Base-by-base conservation (phyloP, 1,140 invertebrate species). In the Ostrea denselamellosa region DNA sequence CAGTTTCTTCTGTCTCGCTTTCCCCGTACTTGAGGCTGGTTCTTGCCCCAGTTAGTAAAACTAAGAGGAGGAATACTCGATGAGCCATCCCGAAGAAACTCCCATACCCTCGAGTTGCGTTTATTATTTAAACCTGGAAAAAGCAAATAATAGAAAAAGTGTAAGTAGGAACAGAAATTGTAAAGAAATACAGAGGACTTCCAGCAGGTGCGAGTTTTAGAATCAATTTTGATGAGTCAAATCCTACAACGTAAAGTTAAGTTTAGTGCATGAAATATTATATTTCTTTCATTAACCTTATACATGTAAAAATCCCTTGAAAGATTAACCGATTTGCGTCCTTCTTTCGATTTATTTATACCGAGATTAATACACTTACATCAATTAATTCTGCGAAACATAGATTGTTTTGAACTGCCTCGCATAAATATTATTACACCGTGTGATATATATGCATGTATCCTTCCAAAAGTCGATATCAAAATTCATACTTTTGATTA, bases 61-160 rank as follows among this genome's bases (percentile, higher is more conserved):
- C 82, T 85, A 0, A 92, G 86, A 5, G 62, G 56, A 14, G 17
- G 87, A 34, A 34, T 56, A 88, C 14, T 65, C n/a, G 12, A 77
- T 5, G 68, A 58, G 52, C 51, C 92, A 8, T 91, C 91, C 88
- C 90, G 92, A 0, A 91, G 90, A 86, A 90, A 94, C 56, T 90
- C 89, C 93, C 93, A 94, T 14, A 77, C 84, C 12, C 89, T 91
- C 8, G 88, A 89, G 8, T 89, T 88, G 19, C 58, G 17, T 77
- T 92, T 92, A 82, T 92, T 92, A 89, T 93, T 94, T 85, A 94
- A 90, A 89, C 93, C 93, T 94, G 88, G n/a, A 0, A 86, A 86
- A 85, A 86, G 62, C 52, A 85, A 62, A 0, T 62, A 62, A 19
- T 62, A 10, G 5, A 44, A 5, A 44, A 44, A 44, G 5, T 44